Evolutionary conservation across 2,888 invertebrate genomes (phyloP), one percentile per base, ranked within the genome.

Genomic region (Drosophila stalkeri): DNA sequence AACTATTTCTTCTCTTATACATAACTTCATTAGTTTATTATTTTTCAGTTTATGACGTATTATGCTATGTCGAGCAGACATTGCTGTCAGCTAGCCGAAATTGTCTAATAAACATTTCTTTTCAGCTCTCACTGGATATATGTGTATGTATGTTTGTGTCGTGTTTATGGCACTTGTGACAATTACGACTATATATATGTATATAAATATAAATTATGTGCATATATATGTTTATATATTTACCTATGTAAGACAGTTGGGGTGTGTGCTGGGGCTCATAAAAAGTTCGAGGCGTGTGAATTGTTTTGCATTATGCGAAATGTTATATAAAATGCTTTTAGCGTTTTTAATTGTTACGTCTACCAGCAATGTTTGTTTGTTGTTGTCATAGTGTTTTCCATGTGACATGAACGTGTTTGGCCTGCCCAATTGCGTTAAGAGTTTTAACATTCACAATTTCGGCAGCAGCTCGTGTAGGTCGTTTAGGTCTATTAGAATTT

Each of bases 291-390:
- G 72, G 83, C 83, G 70, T 86, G 86, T 83, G 82, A 86, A 80
- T 80, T 77, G 70, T 66, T 77, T 74, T 70, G 71, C 68, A 71
- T 63, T 63, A 69, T 77, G 77, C 67, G 44, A 66, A 72, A 61
- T 71, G 71, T 86, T 89, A 82, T 86, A 79, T 86, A 82, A 83
- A 75, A 65, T 47, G 77, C 81, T 84, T 86, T 89, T 86, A 83
- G 67, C 70, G 65, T 64, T 84, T 86, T 89, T 89, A 86, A 89
- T 89, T 89, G 81, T 88, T 85, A 85, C 84, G 89, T 79, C 64
- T 72, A 64, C 66, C 64, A 44, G 33, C 35, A 35, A 18, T 72
- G 57, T 75, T 57, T 70, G 31, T 20, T 37, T 62, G 23, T 16
- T 57, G 43, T 27, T 14, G 27, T 35, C 27, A 35, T 37, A 75